Percentiles rank a stretch among this genome's conserved stretches.
Conservation (phyloP, 2,113 vertebrate genomes). For the Pelusios castaneus region DNA sequence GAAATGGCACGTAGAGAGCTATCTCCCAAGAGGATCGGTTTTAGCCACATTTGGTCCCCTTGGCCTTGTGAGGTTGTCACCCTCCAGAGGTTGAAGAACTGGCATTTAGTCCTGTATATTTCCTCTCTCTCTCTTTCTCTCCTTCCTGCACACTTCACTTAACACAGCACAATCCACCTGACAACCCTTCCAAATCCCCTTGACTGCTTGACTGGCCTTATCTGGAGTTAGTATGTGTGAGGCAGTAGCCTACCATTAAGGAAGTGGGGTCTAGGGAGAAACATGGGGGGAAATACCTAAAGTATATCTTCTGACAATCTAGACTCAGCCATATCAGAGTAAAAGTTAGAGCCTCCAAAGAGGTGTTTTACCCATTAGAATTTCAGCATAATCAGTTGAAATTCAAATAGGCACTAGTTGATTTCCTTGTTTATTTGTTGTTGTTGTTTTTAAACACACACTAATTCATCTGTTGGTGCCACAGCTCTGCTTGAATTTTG, state of each 20-base stretch:
- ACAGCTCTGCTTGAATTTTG: background rate
- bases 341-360: background rate
- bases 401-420: background rate
- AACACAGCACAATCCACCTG: constrained; percentile 67
- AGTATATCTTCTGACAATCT: fast-evolving
- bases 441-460: background rate
- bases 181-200: constrained; percentile 53
- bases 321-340: background rate
- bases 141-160: constrained; percentile 71
- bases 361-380: background rate
- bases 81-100: constrained; percentile 61
- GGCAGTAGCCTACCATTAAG: background rate
- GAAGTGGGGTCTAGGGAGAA: background rate
- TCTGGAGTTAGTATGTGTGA: background rate
- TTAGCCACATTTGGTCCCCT: constrained; percentile 22
- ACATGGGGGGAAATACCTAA: background rate
- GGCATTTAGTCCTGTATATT: constrained; percentile 31
- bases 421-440: background rate
- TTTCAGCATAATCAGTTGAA: background rate
- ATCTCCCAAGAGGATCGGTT: background rate
- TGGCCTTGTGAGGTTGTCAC: constrained; percentile 60
- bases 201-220: constrained; percentile 38
- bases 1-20: constrained; percentile 40
- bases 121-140: constrained; percentile 22
- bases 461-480: background rate